A percentile compares a stretch with the other conserved stretches of the same genome.
phyloP scores from a whole-genome alignment of 1,140 invertebrate species.

The Harlomillsia oculata region DNA sequence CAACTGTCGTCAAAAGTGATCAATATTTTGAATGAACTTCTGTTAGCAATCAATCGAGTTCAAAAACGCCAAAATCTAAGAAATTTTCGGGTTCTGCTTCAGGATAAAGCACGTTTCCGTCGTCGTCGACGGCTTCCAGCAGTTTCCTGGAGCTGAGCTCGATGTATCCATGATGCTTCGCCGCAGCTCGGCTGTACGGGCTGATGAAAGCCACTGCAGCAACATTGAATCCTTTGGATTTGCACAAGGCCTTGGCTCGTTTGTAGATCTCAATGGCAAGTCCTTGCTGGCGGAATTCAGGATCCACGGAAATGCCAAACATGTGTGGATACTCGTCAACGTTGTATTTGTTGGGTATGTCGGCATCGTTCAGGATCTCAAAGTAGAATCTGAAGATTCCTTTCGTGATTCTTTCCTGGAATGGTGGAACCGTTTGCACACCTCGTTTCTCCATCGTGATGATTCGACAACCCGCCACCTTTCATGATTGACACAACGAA shows the following conservation, averaged over 20 bases:
- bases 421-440: neutral
- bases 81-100: conserved; percentile 2
- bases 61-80: conserved; percentile 10
- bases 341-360: neutral
- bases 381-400: neutral
- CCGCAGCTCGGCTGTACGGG: conserved; percentile 10
- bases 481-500: too few species aligned
- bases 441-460: neutral
- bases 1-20: too few species aligned
- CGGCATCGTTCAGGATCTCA: neutral
- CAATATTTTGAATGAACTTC: too few species aligned
- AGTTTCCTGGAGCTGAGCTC: conserved; percentile 1
- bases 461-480: neutral
- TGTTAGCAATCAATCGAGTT: too few species aligned
- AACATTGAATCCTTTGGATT: conserved; percentile 7
- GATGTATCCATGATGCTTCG: conserved; percentile 10
- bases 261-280: conserved; percentile 11
- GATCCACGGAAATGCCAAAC: conserved; percentile 4
- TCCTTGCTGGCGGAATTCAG: conserved; percentile 8
- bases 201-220: conserved; percentile 7
- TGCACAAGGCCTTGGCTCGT: neutral
- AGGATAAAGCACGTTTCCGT: conserved; percentile 6
- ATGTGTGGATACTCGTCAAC: conserved; percentile 3
- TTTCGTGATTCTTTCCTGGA: conserved; percentile 6
- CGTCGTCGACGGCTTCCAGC: neutral